phyloP scores from a whole-genome alignment of 2,113 vertebrate species.

The Heteronetta atricapilla region DNA sequence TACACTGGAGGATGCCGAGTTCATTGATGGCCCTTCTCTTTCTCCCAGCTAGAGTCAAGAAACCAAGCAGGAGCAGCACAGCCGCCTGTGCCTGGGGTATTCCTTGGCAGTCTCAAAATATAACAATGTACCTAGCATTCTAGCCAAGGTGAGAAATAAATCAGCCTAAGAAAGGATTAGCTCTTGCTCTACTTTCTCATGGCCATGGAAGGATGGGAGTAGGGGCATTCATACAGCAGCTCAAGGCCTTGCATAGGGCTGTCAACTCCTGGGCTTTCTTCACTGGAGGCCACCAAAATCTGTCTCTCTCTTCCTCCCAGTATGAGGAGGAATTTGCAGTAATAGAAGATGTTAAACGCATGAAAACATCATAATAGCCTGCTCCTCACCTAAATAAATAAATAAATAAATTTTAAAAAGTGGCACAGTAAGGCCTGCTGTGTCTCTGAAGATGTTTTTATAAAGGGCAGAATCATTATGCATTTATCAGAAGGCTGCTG shows the following conservation, averaged over 20 bases:
- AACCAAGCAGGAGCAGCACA: neutral
- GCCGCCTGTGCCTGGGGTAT: neutral
- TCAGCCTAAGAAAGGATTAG: neutral
- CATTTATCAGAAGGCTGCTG: neutral
- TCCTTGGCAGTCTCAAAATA: neutral
- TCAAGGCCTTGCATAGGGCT: neutral
- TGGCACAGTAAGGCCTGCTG: neutral
- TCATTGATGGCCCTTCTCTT: neutral
- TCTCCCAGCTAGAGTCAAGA: neutral
- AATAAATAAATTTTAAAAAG: neutral
- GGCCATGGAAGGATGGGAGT: rapidly evolving
- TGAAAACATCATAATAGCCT: neutral
- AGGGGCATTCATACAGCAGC: neutral
- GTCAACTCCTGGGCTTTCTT: neutral
- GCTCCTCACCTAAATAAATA: neutral
- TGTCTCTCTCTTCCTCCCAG: neutral
- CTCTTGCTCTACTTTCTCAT: neutral
- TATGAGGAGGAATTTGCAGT: neutral
- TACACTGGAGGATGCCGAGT: rapidly evolving
- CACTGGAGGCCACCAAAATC: neutral
- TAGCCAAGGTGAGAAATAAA: neutral
- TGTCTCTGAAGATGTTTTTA: neutral
- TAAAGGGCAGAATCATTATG: neutral
- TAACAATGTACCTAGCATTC: neutral
- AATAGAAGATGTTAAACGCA: neutral